A percentile compares a stretch with the other conserved stretches of the same genome.
phyloP scores from a whole-genome alignment of 2,113 vertebrate genomes.

The Lycocorax pyrrhopterus region DNA sequence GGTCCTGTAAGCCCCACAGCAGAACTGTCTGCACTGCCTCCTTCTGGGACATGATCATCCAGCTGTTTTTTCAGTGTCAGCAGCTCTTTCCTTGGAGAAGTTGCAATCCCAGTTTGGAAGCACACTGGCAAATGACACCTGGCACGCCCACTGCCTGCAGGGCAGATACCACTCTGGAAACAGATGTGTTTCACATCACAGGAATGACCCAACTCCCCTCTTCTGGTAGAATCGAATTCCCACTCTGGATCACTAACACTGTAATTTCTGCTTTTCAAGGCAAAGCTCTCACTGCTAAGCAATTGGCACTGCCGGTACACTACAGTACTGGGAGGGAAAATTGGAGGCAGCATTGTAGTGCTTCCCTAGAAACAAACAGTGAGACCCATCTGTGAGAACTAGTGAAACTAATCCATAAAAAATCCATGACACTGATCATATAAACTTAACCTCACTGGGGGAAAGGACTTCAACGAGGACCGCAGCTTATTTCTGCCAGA shows the following conservation, averaged over 20 bases:
- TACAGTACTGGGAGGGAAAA: not conserved
- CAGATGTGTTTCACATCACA: not conserved
- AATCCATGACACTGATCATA: fast-evolving
- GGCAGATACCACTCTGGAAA: not conserved
- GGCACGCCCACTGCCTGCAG: not conserved
- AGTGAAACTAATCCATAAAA: not conserved
- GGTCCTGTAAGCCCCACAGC: not conserved
- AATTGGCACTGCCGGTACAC: not conserved
- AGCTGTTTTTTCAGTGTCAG: not conserved
- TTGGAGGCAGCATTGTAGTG: not conserved
- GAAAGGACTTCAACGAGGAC: not conserved
- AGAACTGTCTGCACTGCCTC: not conserved
- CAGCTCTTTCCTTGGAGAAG: not conserved
- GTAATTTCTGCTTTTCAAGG: not conserved
- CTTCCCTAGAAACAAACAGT: not conserved
- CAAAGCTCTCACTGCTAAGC: not conserved
- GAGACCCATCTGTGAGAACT: not conserved
- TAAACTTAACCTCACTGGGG: not conserved
- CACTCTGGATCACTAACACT: not conserved
- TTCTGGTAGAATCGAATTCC: not conserved
- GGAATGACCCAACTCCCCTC: not conserved
- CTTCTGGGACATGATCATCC: not conserved
- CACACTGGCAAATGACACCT: not conserved
- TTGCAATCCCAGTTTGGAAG: not conserved
- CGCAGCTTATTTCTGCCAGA: not conserved